Conservation (phyloP, 2,888 invertebrate genomes). For the Polymixis flavicincta region DNA sequence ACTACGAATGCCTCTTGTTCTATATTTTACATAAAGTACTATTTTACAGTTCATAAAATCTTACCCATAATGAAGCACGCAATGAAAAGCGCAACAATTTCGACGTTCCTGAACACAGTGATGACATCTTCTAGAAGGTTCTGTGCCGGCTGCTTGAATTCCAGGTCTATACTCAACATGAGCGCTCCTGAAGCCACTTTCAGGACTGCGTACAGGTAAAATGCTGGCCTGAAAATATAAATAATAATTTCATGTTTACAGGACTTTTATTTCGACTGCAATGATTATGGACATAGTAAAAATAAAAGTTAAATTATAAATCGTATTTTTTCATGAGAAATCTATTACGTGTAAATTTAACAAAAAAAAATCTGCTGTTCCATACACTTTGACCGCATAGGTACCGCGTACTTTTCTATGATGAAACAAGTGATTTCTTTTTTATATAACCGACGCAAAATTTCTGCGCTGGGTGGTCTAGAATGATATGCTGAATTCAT, state of each 20-base stretch:
- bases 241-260: neutral
- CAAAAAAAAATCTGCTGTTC: no score
- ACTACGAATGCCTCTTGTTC: neutral
- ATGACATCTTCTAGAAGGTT: constrained; percentile 93
- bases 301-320: neutral
- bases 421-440: no score
- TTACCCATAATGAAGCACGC: constrained; percentile 94
- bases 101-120: constrained; percentile 92
- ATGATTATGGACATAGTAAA: neutral
- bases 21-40: neutral
- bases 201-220: constrained; percentile 93
- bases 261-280: neutral
- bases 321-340: neutral
- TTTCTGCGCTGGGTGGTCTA: no score
- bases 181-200: constrained; percentile 92
- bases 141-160: constrained; percentile 94
- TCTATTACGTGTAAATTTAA: neutral
- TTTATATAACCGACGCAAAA: no score
- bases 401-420: no score
- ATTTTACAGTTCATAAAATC: constrained; percentile 44
- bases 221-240: constrained; percentile 92
- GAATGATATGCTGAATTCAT: no score
- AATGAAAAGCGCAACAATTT: constrained; percentile 93
- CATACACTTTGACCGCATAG: no score
- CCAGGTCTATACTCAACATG: constrained; percentile 93